Evolutionary conservation across 2,888 invertebrate species (phyloP), one percentile per base, ranked within the genome.

Genomic region (Archips xylosteana): DNA sequence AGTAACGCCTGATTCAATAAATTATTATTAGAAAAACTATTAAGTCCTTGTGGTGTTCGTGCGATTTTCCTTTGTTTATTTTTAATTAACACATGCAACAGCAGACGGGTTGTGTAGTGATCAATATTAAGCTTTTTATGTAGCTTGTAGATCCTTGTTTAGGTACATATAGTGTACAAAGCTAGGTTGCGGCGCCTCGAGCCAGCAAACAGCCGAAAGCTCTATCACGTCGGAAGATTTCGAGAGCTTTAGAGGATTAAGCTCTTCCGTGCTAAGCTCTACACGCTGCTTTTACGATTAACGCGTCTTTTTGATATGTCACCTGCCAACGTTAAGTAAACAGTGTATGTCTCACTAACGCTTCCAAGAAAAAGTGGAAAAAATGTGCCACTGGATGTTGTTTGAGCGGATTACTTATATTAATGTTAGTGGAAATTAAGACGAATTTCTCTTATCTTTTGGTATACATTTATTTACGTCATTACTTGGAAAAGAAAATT

Each of bases 241-340:
- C 81, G 83, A 83, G 81, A 84, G 89, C 87, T 89, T 87, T 87
- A 83, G 86, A 80, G 86, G 90, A 90, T 92, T 91, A 90, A 84
- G 84, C 85, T 83, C 84, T 80, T 79, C 82, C 79, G 77, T 83
- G 83, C 81, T 83, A 81, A 82, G 80, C 80, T 81, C 78, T 79
- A 82, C 82, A 81, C 78, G 82, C 76, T 84, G 86, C 85, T 82
- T 85, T 82, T 74, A 79, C 81, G 79, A 84, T 84, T 85, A 85
- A 76, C 78, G 68, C 76, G 75, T 76, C 78, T 79, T 79, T 75
- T 76, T 60, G 69, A 71, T 62, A 66, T 75, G 71, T 72, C 72
- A 64, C 62, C 59, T 54, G 71, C 57, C 74, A 70, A 65, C 45
- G 60, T 34, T 32, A 71, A 42, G 61, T 59, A 67, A 66, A 71